Conservation (phyloP, 2,113 vertebrate species). For the Chunga burmeisteri region DNA sequence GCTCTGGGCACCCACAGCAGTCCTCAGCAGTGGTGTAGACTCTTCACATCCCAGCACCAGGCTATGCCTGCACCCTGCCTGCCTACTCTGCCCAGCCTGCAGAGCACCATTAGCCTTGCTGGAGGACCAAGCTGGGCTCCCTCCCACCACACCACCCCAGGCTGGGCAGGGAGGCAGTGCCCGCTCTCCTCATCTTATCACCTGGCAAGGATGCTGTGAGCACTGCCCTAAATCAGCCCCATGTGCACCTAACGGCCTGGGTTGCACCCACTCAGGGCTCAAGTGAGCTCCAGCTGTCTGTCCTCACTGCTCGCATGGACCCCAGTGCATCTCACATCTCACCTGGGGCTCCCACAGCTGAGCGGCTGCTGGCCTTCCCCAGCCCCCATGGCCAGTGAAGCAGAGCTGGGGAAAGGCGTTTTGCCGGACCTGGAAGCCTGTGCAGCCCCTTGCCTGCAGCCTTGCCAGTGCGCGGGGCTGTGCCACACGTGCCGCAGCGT, state of each 20-base stretch:
- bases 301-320: fast-evolving
- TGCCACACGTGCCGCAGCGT: fast-evolving
- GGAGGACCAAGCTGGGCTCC: too few relatives aligned
- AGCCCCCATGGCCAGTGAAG: fast-evolving
- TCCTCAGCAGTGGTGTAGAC: neutral
- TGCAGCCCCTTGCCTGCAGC: fast-evolving
- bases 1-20: fast-evolving
- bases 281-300: neutral
- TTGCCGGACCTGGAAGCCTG: neutral
- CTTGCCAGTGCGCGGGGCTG: fast-evolving
- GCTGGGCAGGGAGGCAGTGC: fast-evolving
- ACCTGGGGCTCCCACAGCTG: fast-evolving
- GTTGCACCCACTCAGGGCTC: neutral
- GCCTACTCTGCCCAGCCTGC: too few relatives aligned
- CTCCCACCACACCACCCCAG: too few relatives aligned
- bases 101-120: fast-evolving
- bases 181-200: neutral
- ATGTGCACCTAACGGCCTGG: neutral
- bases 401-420: fast-evolving
- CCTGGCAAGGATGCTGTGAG: neutral
- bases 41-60: neutral
- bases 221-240: neutral
- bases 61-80: fast-evolving
- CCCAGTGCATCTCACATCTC: fast-evolving
- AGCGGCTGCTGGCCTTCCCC: neutral